Conservation (phyloP, 2,797 vertebrate genomes). For the Botia almorhae region DNA sequence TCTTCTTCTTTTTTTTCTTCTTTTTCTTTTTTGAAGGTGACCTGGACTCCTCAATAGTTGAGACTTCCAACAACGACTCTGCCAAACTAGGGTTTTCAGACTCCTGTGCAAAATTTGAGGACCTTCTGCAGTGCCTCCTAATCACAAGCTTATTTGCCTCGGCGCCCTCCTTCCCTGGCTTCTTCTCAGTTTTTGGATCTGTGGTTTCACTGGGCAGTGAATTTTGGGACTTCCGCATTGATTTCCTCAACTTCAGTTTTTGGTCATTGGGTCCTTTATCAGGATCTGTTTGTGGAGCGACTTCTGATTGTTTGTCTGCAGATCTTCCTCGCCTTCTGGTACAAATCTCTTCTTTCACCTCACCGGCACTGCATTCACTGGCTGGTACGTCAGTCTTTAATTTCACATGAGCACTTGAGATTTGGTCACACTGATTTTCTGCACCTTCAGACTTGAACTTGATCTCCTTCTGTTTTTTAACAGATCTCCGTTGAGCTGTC, state of each 20-base stretch:
- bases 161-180: conserved; percentile 63
- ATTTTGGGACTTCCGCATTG: conserved; percentile 57
- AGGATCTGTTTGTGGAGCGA: conserved; percentile 60
- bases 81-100: conserved; percentile 58
- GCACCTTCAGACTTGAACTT: conserved; percentile 81
- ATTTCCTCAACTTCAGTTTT: conserved; percentile 65
- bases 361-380: conserved; percentile 63
- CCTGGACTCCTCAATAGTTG: conserved; percentile 62
- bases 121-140: conserved; percentile 72
- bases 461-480: conserved; percentile 78
- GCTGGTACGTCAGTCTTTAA: conserved; percentile 79
- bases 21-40: conserved; percentile 62
- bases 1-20: conserved; percentile 73
- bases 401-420: conserved; percentile 82
- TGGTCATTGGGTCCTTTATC: conserved; percentile 72
- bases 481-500: conserved; percentile 71
- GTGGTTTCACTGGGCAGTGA: conserved; percentile 55
- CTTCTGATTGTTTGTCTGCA: conserved; percentile 68
- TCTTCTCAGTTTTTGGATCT: conserved; percentile 67
- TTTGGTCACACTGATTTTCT: conserved; percentile 79
- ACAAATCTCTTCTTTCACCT: conserved; percentile 61
- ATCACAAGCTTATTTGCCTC: conserved; percentile 66
- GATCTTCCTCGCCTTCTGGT: conserved; percentile 77
- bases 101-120: conserved; percentile 58
- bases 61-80: conserved; percentile 67